These are phyloP conservation scores for Lymantria monacha DNA, from an alignment of 2,888 invertebrate genomes.

Conservation along the genomic window DNA sequence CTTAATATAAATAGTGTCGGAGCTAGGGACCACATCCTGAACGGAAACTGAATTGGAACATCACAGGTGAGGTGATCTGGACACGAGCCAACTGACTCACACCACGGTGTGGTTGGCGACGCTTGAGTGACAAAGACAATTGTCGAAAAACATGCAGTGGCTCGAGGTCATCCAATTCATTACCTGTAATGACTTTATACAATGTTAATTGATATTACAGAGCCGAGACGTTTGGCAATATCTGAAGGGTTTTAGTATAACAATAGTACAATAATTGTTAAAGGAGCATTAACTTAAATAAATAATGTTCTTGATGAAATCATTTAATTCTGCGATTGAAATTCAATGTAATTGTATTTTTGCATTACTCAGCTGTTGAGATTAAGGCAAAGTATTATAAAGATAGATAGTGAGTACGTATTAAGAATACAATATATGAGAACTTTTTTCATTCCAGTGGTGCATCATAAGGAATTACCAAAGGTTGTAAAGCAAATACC, in stretches of 20 bases:
- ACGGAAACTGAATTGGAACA: conserved; percentile 58
- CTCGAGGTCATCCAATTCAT: conserved; percentile 34
- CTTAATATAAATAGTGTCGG: conserved; percentile 60
- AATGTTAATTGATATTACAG: conserved; percentile 21
- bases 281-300: too few species aligned
- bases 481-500: too few species aligned
- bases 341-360: too few species aligned
- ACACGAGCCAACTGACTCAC: conserved; percentile 58
- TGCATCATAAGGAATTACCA: too few species aligned
- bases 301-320: too few species aligned
- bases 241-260: conserved; percentile 2
- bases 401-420: too few species aligned
- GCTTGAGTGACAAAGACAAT: conserved; percentile 34
- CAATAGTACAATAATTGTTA: too few species aligned
- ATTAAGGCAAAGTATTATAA: too few species aligned
- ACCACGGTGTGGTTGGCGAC: conserved; percentile 25
- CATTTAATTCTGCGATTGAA: too few species aligned
- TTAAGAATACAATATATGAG: too few species aligned
- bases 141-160: conserved; percentile 35
- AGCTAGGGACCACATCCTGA: conserved; percentile 58
- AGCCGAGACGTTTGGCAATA: conserved; percentile 24
- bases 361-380: too few species aligned
- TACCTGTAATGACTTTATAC: conserved; percentile 27
- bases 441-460: too few species aligned
- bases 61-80: conserved; percentile 71